These are phyloP conservation scores for Microcebus ravelobensis DNA, from an alignment of 2,113 vertebrate genomes.

Conservation along the genomic window DNA sequence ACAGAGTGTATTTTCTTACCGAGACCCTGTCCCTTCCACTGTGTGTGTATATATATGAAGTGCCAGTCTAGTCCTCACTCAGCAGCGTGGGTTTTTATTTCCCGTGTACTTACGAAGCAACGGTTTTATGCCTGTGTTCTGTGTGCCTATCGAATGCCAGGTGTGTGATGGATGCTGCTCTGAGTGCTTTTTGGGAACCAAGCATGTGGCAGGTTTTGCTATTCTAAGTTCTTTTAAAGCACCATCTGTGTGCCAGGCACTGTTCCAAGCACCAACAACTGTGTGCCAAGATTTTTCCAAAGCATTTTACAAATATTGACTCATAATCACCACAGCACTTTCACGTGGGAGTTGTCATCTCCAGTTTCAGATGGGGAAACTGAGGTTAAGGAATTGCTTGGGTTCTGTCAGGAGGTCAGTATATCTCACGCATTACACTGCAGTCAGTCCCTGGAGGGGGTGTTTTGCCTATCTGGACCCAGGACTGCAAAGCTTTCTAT, in stretches of 20 bases:
- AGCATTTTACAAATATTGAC: not conserved
- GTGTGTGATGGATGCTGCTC: not conserved
- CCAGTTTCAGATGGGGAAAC: not conserved
- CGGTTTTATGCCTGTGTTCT: not conserved
- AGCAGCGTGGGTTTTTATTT: not conserved
- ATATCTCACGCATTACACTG: not conserved
- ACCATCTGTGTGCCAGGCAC: not conserved
- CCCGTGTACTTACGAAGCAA: not conserved
- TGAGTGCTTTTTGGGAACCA: not conserved
- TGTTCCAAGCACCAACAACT: not conserved
- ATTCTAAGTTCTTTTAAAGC: not conserved
- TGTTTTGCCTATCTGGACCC: not conserved
- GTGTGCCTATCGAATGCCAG: not conserved
- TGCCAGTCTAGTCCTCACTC: not conserved
- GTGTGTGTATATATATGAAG: constrained; percentile 65
- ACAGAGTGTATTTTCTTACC: constrained; percentile 81
- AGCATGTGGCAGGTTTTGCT: not conserved
- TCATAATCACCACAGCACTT: not conserved
- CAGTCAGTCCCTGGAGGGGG: not conserved
- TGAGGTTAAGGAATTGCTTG: not conserved
- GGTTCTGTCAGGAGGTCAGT: not conserved
- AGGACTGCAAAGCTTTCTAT: not conserved
- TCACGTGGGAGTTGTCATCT: not conserved
- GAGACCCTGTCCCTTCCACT: constrained; percentile 45
- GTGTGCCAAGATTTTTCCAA: not conserved